Base-by-base conservation (phyloP, 2,888 invertebrate genomes). In the Embidobia sp. region DNA sequence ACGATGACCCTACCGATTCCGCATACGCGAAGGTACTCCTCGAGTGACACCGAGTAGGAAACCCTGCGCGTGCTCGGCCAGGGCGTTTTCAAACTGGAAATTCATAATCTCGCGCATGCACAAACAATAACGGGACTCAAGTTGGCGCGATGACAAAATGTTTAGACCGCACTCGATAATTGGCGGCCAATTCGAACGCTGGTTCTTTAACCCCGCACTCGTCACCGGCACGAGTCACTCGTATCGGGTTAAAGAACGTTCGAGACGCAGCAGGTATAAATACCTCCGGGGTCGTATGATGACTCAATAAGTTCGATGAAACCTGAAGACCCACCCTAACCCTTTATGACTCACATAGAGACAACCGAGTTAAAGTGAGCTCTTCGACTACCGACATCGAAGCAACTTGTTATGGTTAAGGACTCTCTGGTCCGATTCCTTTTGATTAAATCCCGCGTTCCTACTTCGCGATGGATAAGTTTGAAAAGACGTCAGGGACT, bases 1-100 rank as follows among this genome's bases (percentile, higher is more conserved):
- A 80, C 85, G 83, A 85, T 84, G 86, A 85, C 85, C 85, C 82
- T 72, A 40, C 48, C 42, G 74, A 74, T 77, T 69, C 57, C 74
- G 57, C 77, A 64, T 77, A 74, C 74, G 74, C 79, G 40, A 75
- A 72, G 59, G 64, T 75, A 77, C 74, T 61, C 66, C 33, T 6
- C 26, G 37, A 40, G 55, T 64, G 79, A 70, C 70, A 74, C 35
- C 46, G 35, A 37, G 63, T 49, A 61, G 70, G 19, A 59, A 51
- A 72, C 59, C 61, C 55, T 27, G 22, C 44, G 48, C 72, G 19
- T 46, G 48, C 64, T 18, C 53, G 46, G 10, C 22, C 18, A 77
- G 57, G 57, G 57, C 64, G 35, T 72, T 77, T 44, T 13, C 40
- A 72, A 77, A 78, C 75, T 79, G 67, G 70, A 74, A 74, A 72